Conservation (phyloP, 2,888 invertebrate genomes). For the Tenthredo mesomela region DNA sequence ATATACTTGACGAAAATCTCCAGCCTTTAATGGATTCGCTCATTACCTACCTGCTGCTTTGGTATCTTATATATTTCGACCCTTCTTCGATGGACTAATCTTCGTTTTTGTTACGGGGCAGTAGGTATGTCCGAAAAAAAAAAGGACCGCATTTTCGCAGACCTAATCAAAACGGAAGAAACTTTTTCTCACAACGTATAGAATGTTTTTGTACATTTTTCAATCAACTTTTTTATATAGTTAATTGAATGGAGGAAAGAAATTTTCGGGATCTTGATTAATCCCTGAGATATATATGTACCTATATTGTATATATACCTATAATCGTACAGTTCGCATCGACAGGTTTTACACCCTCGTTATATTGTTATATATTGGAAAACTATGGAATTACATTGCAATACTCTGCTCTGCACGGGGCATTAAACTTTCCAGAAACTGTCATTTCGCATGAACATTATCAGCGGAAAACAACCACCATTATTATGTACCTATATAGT, state of each 20-base stretch:
- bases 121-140: background rate
- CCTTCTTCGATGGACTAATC: background rate
- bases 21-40: constrained; percentile 1
- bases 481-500: background rate
- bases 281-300: background rate
- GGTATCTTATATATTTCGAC: background rate
- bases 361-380: background rate
- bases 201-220: background rate
- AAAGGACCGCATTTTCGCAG: background rate
- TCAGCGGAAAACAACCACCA: constrained; percentile 9
- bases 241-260: background rate
- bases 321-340: background rate
- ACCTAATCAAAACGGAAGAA: background rate
- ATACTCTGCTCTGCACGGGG: background rate
- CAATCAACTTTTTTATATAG: background rate
- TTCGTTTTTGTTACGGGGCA: background rate
- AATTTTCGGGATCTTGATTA: background rate
- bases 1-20: background rate
- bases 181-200: background rate
- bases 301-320: too few relatives aligned
- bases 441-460: constrained; percentile 34
- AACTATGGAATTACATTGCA: background rate
- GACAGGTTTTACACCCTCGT: background rate
- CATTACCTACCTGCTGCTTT: background rate
- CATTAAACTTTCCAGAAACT: constrained; percentile 41